These are phyloP conservation scores for Lasioglossum lativentre DNA, from an alignment of 2,888 invertebrate genomes.

Conservation along the genomic window DNA sequence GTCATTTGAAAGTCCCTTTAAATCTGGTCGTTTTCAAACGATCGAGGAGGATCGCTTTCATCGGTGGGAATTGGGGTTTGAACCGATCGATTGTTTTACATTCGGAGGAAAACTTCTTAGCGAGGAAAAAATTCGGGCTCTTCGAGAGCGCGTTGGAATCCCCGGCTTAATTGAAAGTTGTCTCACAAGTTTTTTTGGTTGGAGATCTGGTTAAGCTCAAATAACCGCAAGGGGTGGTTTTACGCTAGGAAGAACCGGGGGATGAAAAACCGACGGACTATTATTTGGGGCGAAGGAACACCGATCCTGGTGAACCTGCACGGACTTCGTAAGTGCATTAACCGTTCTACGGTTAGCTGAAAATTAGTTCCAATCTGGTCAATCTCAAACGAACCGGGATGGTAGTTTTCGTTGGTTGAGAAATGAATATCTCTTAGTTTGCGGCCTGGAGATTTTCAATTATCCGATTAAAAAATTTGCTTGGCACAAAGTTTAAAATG, in stretches of 20 bases:
- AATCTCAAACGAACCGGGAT: neutral
- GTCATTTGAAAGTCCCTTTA: neutral
- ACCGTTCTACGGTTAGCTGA: neutral
- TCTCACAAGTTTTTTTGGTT: neutral
- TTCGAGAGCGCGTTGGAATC: neutral
- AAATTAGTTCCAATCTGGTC: neutral
- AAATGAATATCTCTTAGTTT: neutral
- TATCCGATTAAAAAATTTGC: neutral
- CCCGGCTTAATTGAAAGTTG: neutral
- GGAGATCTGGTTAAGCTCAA: neutral
- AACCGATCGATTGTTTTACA: neutral
- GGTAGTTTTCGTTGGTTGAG: neutral
- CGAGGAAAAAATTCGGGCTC: neutral
- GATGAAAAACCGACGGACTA: constrained; percentile 5
- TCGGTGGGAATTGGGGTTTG: neutral
- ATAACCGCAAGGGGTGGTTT: neutral
- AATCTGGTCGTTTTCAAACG: neutral
- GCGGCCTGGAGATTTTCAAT: neutral
- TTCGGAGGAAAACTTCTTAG: neutral
- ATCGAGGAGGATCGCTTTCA: neutral
- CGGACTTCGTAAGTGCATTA: neutral
- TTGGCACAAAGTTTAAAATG: neutral
- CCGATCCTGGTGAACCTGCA: neutral
- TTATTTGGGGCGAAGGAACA: constrained; percentile 8
- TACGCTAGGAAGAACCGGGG: neutral